Evolutionary conservation across 2,888 invertebrate species (phyloP).

Genomic region (Corbicula japonica): DNA sequence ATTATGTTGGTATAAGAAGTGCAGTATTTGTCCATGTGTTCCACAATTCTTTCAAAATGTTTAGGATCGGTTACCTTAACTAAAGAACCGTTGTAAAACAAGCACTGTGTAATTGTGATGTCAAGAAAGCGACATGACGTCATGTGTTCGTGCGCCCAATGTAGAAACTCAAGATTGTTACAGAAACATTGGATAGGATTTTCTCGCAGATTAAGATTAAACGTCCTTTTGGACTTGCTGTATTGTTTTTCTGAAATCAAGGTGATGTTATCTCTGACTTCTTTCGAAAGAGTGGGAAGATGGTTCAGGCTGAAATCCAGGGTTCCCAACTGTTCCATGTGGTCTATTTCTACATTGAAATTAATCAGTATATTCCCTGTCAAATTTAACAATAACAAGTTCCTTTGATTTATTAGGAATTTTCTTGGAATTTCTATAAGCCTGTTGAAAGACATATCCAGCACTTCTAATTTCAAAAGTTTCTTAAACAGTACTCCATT

Average conservation of each 20-base stretch:
- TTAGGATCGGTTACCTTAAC: constrained; percentile 1
- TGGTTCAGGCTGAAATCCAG: constrained; percentile 30
- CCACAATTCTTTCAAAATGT: not conserved
- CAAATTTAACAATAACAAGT: not conserved
- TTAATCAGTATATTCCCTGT: constrained; percentile 12
- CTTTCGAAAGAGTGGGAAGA: constrained; percentile 11
- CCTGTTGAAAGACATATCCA: constrained; percentile 28
- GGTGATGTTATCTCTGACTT: constrained; percentile 3
- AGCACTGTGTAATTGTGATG: constrained; percentile 13
- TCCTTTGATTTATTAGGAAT: constrained; percentile 19
- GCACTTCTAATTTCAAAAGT: constrained; percentile 11
- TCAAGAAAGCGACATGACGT: constrained; percentile 5
- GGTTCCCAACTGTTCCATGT: constrained; percentile 17
- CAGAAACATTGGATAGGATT: constrained; percentile 30
- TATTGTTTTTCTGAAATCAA: not conserved
- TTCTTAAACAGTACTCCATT: constrained; percentile 23
- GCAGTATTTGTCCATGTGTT: constrained; percentile 25
- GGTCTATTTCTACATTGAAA: constrained; percentile 29
- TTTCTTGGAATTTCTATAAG: constrained; percentile 17
- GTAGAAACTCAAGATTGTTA: constrained; percentile 29
- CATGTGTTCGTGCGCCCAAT: constrained; percentile 26
- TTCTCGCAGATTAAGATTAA: constrained; percentile 9
- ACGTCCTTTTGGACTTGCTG: not conserved
- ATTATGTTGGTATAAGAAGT: constrained; percentile 21
- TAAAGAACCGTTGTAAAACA: constrained; percentile 14